phyloP scores from a whole-genome alignment of 2,888 invertebrate species.

The Chymomyza fuscimana region DNA sequence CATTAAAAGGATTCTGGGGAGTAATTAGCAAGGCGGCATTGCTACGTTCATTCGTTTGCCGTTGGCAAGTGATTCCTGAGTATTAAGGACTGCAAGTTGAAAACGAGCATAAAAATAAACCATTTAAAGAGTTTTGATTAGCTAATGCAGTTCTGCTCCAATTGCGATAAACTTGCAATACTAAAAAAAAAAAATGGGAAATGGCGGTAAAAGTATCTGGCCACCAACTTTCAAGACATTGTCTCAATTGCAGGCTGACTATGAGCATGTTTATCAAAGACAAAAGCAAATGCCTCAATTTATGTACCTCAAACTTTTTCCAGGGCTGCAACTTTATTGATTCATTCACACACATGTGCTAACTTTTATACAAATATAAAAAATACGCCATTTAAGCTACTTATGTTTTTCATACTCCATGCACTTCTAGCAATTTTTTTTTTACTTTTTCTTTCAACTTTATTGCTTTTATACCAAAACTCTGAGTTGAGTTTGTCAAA shows the following conservation, averaged over 20 bases:
- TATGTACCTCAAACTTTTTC: constrained; percentile 26
- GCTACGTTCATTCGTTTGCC: constrained; percentile 34
- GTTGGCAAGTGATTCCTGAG: constrained; percentile 10
- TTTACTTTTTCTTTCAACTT: not conserved
- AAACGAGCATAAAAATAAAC: not conserved
- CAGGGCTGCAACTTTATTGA: not conserved
- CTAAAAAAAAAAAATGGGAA: constrained; percentile 31
- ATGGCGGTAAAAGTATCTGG: not conserved
- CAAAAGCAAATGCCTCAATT: constrained; percentile 23
- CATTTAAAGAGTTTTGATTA: constrained; percentile 55
- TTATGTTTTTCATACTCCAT: not conserved
- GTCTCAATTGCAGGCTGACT: constrained; percentile 47
- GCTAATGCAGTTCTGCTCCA: constrained; percentile 63
- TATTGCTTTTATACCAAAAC: constrained; percentile 11
- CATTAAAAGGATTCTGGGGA: constrained; percentile 71
- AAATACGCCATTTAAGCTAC: constrained; percentile 51
- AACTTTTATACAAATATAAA: constrained; percentile 43
- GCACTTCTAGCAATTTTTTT: constrained; percentile 17
- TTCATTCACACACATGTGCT: constrained; percentile 21
- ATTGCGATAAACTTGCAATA: constrained; percentile 36
- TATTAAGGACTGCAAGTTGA: constrained; percentile 2
- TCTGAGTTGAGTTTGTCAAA: constrained; percentile 30
- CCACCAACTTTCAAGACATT: not conserved
- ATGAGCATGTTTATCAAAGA: constrained; percentile 18
- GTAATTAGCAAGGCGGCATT: constrained; percentile 66